Evolutionary conservation across 2,888 invertebrate species (phyloP).

Genomic region (Chrysotoxum bicinctum): DNA sequence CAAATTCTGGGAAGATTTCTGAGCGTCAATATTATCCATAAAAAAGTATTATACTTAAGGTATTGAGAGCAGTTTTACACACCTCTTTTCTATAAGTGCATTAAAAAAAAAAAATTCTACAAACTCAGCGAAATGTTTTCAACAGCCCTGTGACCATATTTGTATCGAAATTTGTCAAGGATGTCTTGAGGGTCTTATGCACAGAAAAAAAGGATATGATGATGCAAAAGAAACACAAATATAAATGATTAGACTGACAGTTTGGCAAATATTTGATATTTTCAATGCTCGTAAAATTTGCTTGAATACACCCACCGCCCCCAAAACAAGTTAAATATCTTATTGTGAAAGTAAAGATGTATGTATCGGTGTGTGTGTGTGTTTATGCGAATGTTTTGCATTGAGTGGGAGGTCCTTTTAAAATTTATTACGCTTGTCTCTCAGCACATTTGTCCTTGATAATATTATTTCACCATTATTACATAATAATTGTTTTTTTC

Average conservation of each 20-base stretch:
- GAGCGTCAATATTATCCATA: no score
- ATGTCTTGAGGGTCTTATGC: constrained; percentile 16
- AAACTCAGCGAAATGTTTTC: not conserved
- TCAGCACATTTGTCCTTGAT: constrained; percentile 49
- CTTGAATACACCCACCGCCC: not conserved
- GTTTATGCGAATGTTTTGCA: constrained; percentile 39
- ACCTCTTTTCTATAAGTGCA: no score
- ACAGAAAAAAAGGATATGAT: not conserved
- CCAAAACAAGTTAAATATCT: not conserved
- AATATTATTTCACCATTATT: constrained; percentile 31
- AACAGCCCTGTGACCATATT: not conserved
- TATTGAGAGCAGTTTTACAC: no score
- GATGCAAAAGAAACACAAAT: constrained; percentile 10
- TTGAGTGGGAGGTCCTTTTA: constrained; percentile 19
- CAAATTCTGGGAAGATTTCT: no score
- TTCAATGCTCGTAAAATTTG: not conserved
- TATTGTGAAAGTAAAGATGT: constrained; percentile 12
- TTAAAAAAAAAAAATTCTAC: no score
- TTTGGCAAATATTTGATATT: constrained; percentile 12
- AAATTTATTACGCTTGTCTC: constrained; percentile 56
- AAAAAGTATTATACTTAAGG: no score
- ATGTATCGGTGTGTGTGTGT: not conserved
- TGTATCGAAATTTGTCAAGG: not conserved
- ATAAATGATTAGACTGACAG: constrained; percentile 15
- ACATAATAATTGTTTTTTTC: constrained; percentile 30